A percentile compares a stretch with the other conserved stretches of the same genome.
Conservation (phyloP, 2,797 vertebrate species). For the Amniataba percoides region DNA sequence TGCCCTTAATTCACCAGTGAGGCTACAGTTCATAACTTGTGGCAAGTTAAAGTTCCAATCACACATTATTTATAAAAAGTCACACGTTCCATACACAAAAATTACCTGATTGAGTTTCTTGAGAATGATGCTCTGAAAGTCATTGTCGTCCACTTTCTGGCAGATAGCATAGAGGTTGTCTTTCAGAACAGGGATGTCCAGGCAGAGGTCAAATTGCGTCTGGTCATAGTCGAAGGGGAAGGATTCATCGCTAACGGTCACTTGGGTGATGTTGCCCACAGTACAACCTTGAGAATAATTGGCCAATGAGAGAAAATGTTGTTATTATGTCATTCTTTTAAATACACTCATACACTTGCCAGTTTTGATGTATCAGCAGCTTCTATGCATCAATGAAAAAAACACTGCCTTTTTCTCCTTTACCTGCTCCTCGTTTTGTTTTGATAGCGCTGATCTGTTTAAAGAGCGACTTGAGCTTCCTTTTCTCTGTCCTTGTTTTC, state of each 20-base stretch:
- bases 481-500: constrained; percentile 49
- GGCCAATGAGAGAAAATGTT: not conserved
- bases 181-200: constrained; percentile 63
- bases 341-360: not conserved
- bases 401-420: not conserved
- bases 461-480: constrained; percentile 65
- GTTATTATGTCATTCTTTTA: not conserved
- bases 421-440: constrained; percentile 64
- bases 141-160: constrained; percentile 72
- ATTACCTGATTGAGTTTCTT: constrained; percentile 79
- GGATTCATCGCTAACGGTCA: constrained; percentile 54
- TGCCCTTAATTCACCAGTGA: not conserved
- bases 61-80: too few relatives aligned
- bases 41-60: too few relatives aligned
- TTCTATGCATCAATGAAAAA: not conserved
- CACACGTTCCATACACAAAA: not conserved
- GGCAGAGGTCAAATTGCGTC: constrained; percentile 74
- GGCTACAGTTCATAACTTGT: not conserved
- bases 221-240: constrained; percentile 78
- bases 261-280: constrained; percentile 72
- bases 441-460: constrained; percentile 2
- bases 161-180: constrained; percentile 74
- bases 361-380: not conserved
- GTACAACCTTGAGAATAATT: constrained; percentile 66
- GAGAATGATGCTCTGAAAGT: constrained; percentile 70